Conservation (phyloP, 2,113 vertebrate species). For the Sturnira hondurensis region DNA sequence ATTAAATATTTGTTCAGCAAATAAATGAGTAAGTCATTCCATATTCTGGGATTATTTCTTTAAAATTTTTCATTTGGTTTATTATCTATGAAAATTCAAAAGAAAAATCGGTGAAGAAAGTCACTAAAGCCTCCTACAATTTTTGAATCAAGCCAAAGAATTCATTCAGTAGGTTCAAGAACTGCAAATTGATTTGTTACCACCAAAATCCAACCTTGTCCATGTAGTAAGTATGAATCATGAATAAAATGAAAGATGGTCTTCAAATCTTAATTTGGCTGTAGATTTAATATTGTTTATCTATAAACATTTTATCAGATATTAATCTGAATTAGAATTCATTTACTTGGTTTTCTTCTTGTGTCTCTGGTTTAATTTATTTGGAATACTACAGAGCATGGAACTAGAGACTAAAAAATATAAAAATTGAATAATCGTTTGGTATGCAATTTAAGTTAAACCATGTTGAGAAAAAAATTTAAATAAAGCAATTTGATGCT, state of each 20-base stretch:
- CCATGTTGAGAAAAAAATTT: not conserved
- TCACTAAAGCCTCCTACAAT: not conserved
- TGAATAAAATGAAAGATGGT: not conserved
- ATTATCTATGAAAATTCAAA: not conserved
- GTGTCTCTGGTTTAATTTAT: not conserved
- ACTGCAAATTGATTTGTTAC: not conserved
- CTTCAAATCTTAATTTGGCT: not conserved
- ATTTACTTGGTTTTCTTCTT: not conserved
- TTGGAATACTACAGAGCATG: not conserved
- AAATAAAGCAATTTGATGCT: not conserved
- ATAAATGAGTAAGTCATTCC: not conserved
- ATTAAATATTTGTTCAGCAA: not conserved
- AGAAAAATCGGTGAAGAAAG: not conserved
- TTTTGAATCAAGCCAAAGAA: not conserved
- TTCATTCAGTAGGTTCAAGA: not conserved
- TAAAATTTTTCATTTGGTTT: not conserved
- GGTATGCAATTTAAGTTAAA: not conserved
- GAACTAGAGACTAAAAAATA: not conserved
- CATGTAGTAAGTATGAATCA: not conserved
- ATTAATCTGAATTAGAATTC: not conserved
- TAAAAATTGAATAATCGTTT: not conserved
- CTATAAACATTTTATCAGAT: not conserved
- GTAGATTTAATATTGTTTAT: not conserved
- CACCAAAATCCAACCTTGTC: not conserved
- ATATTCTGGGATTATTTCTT: not conserved